These are phyloP conservation scores for Cepaea hortensis DNA, from an alignment of 2,888 invertebrate genomes.

Conservation along the genomic window DNA sequence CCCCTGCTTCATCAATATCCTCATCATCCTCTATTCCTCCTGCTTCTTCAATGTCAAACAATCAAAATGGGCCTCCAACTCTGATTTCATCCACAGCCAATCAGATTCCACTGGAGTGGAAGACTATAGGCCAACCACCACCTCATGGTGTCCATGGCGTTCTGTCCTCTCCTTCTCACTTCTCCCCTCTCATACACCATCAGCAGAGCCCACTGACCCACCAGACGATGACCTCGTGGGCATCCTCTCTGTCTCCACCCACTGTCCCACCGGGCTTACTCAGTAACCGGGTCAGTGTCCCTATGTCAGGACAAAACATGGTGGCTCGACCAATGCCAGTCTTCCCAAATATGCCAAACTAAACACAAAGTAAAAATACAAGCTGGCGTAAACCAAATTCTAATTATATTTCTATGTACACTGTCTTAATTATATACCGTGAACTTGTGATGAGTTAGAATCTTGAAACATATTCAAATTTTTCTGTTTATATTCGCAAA, in stretches of 20 bases:
- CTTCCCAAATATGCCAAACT: conserved; percentile 51
- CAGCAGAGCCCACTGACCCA: conserved; percentile 46
- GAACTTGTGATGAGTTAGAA: too few species aligned
- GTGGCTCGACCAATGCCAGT: conserved; percentile 54
- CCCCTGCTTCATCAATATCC: conserved; percentile 31
- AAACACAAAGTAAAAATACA: not conserved
- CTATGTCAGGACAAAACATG: conserved; percentile 47
- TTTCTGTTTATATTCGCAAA: not conserved
- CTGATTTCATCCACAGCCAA: conserved; percentile 34
- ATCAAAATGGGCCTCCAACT: conserved; percentile 14
- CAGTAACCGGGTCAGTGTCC: conserved; percentile 47
- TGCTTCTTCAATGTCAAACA: conserved; percentile 27
- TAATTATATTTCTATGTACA: too few species aligned
- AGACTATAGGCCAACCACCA: conserved; percentile 34
- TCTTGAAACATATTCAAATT: not conserved
- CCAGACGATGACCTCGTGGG: conserved; percentile 47
- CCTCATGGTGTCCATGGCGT: conserved; percentile 40
- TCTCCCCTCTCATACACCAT: conserved; percentile 42
- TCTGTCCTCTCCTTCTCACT: conserved; percentile 49
- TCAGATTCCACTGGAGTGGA: conserved; percentile 49
- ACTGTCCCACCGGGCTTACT: conserved; percentile 47
- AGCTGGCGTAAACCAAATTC: too few species aligned
- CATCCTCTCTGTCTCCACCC: conserved; percentile 44
- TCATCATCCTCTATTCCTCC: conserved; percentile 28
- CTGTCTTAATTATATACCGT: too few species aligned